These are phyloP conservation scores for Leucopsar rothschildi DNA, from an alignment of 2,113 vertebrate species.

Conservation along the genomic window DNA sequence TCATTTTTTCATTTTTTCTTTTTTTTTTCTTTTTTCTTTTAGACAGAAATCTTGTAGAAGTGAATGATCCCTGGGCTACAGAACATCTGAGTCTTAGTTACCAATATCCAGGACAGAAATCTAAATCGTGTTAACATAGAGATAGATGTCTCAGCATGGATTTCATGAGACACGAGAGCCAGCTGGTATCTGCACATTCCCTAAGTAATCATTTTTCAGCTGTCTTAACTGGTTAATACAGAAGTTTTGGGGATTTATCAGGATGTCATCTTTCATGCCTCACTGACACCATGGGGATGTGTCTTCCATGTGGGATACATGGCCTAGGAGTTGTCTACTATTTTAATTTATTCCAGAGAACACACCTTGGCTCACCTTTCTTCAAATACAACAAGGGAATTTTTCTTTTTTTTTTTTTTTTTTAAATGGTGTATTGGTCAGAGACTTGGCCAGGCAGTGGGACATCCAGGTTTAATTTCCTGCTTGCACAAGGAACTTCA, in stretches of 20 bases:
- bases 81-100: background rate
- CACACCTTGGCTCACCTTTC: background rate
- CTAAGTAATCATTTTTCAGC: background rate
- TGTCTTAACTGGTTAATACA: background rate
- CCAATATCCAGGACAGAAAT: background rate
- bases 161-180: background rate
- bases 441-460: background rate
- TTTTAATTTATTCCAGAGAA: background rate
- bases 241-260: background rate
- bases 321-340: background rate
- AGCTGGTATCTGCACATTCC: background rate
- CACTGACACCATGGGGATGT: background rate
- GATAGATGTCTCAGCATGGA: background rate
- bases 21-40: too few species aligned
- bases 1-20: too few species aligned
- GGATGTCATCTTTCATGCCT: background rate
- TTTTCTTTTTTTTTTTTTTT: background rate
- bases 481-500: background rate
- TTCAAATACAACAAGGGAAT: background rate
- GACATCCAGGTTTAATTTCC: constrained; percentile 10
- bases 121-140: background rate
- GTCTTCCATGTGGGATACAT: background rate
- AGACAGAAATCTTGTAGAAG: background rate
- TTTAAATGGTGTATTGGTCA: background rate
- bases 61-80: background rate